Evolutionary conservation across 2,888 invertebrate species (phyloP), one percentile per base, ranked within the genome.

Genomic region (Rhabditoides inermis): DNA sequence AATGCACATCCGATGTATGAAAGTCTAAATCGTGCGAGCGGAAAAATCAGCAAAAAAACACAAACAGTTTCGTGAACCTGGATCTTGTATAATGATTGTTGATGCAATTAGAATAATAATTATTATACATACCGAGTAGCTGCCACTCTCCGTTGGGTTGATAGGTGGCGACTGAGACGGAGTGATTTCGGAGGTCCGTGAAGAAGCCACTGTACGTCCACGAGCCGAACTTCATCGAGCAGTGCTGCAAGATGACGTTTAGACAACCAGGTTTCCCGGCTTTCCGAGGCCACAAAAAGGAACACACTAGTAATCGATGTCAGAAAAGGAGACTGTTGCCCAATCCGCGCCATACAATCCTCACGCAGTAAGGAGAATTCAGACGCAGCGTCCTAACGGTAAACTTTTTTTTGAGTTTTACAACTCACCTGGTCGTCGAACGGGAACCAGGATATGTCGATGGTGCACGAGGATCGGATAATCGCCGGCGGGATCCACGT

Each of bases 211-310:
- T 72, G 50, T 75, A 92, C 65, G 95, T 94, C 98, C 98, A 98
- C 78, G 92, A 92, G 77, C 95, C 95, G 79, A 98, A 98, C 82
- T 75, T 75, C 71, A 75, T 66, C 12, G 61, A 50, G 55, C 75
- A 75, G 35, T 63, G 59, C 58, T 95, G 92, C 30, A 51, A 25
- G 4, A 39, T n/a, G n/a, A n/a, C n/a, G n/a, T n/a, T n/a, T n/a
- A n/a, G n/a, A n/a, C n/a, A n/a, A n/a, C n/a, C n/a, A n/a, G n/a
- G n/a, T n/a, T n/a, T n/a, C n/a, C n/a, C n/a, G n/a, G n/a, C n/a
- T n/a, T n/a, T n/a, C n/a, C n/a, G n/a, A n/a, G n/a, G n/a, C n/a
- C n/a, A n/a, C n/a, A n/a, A n/a, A n/a, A n/a, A 48, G 6, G 6
- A 30, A 27, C n/a, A 23, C n/a, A n/a, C n/a, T n/a, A 35, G 2